Evolutionary conservation across 2,888 invertebrate species (phyloP), one percentile per base, ranked within the genome.

Genomic region (Anaspis maculata): DNA sequence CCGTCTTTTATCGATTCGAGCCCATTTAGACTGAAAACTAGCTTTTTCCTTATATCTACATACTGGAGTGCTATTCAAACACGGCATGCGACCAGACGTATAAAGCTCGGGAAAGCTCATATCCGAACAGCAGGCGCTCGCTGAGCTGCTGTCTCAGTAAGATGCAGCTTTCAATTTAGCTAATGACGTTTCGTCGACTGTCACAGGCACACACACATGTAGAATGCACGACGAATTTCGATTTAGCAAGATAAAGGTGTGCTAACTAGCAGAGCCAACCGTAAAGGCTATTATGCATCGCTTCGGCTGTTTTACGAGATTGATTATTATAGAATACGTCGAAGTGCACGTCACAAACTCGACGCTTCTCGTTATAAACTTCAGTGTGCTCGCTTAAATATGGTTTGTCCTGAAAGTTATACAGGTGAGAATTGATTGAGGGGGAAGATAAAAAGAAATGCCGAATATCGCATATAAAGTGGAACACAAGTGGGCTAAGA

Each of bases 111-210:
- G 39, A 35, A 40, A 40, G 28, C 52, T 46, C 56, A 50, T 46
- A 44, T 45, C 36, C 26, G 34, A 37, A 27, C 28, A 13, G 29
- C 32, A 42, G 33, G 29, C 33, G 37, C 25, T 33, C 41, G 27
- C 41, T 52, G 62, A 54, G 25, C 57, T 40, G 39, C 56, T 59
- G 57, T 57, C 56, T 48, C 48, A 53, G 56, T 58, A 62, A 64
- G 63, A 64, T 65, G 65, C 64, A 62, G 62, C 65, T 64, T 64
- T 65, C 65, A 64, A 65, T 65, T 65, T 65, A 57, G 63, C 65
- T 65, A 65, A 64, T 65, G 65, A 65, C 62, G 62, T 64, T 63
- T 62, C 61, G 59, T 62, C 60, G 62, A 62, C 63, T 64, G 65
- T 64, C 64, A 61, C 61, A 56, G 59, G 61, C 62, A 62, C 56